These are phyloP conservation scores for Nesoenas mayeri DNA, from an alignment of 2,113 vertebrate genomes.

Conservation along the genomic window DNA sequence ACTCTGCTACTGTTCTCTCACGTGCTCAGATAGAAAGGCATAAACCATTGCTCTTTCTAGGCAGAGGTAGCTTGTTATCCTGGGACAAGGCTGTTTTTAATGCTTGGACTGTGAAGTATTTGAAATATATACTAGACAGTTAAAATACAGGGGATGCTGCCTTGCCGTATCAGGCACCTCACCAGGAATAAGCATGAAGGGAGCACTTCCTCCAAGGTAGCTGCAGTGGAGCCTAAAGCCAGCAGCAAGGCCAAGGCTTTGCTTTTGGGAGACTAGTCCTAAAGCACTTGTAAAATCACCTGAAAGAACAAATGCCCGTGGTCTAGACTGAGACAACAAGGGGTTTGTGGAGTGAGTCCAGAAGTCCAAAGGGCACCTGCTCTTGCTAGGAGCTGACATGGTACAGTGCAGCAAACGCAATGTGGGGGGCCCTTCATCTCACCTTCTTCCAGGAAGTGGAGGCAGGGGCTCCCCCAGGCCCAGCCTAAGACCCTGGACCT, in stretches of 20 bases:
- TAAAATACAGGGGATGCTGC: slow-evolving; percentile 10
- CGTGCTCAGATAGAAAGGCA: not conserved
- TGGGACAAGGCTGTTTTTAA: not conserved
- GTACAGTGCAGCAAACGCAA: not conserved
- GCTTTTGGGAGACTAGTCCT: not conserved
- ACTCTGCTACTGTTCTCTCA: not conserved
- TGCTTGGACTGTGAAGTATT: not conserved
- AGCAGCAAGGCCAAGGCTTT: not conserved
- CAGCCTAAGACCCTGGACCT: not conserved
- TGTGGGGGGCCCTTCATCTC: not conserved
- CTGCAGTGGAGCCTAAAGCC: not conserved
- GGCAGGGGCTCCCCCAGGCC: not conserved
- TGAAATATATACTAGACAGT: slow-evolving; percentile 13
- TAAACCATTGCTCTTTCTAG: not conserved
- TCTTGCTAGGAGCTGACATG: not conserved
- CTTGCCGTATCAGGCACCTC: not conserved
- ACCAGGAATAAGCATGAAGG: not conserved
- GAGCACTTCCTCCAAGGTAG: not conserved
- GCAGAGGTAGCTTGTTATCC: not conserved
- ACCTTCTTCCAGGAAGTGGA: not conserved
- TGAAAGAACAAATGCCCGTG: not conserved
- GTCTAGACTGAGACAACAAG: not conserved
- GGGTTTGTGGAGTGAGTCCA: not conserved
- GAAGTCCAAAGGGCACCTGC: not conserved
- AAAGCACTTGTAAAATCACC: not conserved